Percentiles rank a stretch among this genome's conserved stretches.
Evolutionary conservation across 2,797 vertebrate species (phyloP).

Genomic region (Poecilia gillii): DNA sequence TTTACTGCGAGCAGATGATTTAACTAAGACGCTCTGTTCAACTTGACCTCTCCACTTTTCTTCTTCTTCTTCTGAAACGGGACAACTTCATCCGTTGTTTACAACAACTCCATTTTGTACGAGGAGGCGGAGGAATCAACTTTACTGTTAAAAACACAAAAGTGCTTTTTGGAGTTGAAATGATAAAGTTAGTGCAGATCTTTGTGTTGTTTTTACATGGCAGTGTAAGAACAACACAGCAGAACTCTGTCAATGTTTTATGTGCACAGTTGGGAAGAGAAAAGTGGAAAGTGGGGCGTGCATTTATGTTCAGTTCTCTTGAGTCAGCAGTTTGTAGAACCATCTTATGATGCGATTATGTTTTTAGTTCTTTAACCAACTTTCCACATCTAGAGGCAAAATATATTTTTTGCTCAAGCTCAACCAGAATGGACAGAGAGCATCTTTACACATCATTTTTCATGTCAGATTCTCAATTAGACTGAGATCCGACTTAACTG

Average conservation of each 20-base stretch:
- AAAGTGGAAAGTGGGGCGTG: not conserved
- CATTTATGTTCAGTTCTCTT: not conserved
- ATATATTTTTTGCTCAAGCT: not conserved
- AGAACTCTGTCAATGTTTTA: not conserved
- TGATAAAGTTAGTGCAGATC: slow-evolving; percentile 5
- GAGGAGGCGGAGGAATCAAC: slow-evolving; percentile 45
- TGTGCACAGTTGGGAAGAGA: not conserved
- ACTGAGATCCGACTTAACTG: not conserved
- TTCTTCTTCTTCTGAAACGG: slow-evolving; percentile 55
- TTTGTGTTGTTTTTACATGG: not conserved
- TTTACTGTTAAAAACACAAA: slow-evolving; percentile 31
- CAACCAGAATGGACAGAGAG: not conserved
- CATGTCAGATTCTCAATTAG: not conserved
- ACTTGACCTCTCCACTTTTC: slow-evolving; percentile 70
- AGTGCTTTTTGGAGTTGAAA: slow-evolving; percentile 29
- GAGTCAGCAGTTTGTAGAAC: not conserved
- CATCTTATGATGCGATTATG: not conserved
- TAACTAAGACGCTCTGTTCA: slow-evolving; percentile 73
- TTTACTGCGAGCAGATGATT: slow-evolving; percentile 82
- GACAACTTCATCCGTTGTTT: slow-evolving; percentile 78
- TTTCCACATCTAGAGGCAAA: not conserved
- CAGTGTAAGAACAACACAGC: no score
- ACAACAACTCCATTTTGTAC: slow-evolving; percentile 72
- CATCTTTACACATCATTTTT: not conserved
- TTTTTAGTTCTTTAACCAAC: not conserved